Evolutionary conservation across 2,113 vertebrate species (phyloP).

Genomic region (Mesembrinibis cayennensis): DNA sequence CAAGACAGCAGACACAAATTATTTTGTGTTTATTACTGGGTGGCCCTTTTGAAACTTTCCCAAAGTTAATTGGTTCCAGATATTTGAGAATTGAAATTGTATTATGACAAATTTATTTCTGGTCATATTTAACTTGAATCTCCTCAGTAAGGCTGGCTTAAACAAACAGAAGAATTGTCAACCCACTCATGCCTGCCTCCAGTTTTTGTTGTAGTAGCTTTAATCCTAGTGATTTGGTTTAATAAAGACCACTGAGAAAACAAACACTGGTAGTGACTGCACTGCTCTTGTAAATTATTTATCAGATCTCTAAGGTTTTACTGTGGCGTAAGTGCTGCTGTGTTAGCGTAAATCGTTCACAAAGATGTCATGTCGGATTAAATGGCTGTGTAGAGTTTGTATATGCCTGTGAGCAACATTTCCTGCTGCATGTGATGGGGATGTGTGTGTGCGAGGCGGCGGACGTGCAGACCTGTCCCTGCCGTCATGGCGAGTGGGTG

Average conservation of each 20-base stretch:
- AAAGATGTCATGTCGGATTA: slow-evolving; percentile 20
- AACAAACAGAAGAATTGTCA: slow-evolving; percentile 63
- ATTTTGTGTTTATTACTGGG: slow-evolving; percentile 88
- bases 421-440: background rate
- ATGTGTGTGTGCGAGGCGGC: background rate
- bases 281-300: slow-evolving; percentile 46
- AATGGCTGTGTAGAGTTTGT: background rate
- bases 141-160: slow-evolving; percentile 43
- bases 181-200: slow-evolving; percentile 54
- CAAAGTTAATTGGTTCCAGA: slow-evolving; percentile 76
- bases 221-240: slow-evolving; percentile 56
- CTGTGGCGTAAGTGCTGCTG: background rate
- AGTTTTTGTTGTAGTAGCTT: slow-evolving; percentile 55
- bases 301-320: slow-evolving; percentile 44
- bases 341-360: slow-evolving; percentile 33
- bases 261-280: slow-evolving; percentile 38
- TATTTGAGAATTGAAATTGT: slow-evolving; percentile 67
- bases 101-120: slow-evolving; percentile 71
- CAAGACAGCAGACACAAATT: slow-evolving; percentile 92
- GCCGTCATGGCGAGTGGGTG: background rate
- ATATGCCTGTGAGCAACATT: background rate
- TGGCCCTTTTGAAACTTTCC: slow-evolving; percentile 79
- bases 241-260: slow-evolving; percentile 62
- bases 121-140: slow-evolving; percentile 52
- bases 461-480: background rate